These are phyloP conservation scores for Acheta domesticus DNA, from an alignment of 2,888 invertebrate species.

Conservation along the genomic window DNA sequence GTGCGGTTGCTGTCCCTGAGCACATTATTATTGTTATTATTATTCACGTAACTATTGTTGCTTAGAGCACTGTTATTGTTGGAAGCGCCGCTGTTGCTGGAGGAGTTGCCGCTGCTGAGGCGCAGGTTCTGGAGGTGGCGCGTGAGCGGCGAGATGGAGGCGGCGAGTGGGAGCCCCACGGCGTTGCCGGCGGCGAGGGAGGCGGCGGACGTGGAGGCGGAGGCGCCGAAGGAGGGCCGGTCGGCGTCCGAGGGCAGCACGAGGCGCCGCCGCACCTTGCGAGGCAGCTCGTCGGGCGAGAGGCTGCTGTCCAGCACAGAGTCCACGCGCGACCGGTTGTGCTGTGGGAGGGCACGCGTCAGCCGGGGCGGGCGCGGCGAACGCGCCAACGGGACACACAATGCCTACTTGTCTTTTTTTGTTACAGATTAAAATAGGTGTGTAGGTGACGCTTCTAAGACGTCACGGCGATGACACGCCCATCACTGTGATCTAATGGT, in stretches of 20 bases:
- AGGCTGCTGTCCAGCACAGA: neutral
- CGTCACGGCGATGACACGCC: too few relatives aligned
- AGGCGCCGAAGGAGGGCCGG: slow-evolving; percentile 33
- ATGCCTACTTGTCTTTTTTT: too few relatives aligned
- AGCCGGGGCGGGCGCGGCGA: too few relatives aligned
- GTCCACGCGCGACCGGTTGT: neutral
- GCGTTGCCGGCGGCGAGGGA: slow-evolving; percentile 48
- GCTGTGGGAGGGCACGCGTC: neutral
- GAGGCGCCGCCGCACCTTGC: neutral
- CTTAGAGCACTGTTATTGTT: too few relatives aligned
- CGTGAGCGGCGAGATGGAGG: slow-evolving; percentile 30
- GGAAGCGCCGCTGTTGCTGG: too few relatives aligned
- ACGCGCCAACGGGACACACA: too few relatives aligned
- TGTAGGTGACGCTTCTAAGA: too few relatives aligned
- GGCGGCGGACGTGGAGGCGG: slow-evolving; percentile 51
- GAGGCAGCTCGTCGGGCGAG: neutral
- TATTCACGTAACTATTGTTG: too few relatives aligned
- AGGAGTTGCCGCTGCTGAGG: slow-evolving; percentile 12
- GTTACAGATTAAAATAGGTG: too few relatives aligned
- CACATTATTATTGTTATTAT: too few relatives aligned
- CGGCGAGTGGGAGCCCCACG: neutral
- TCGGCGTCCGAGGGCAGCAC: neutral
- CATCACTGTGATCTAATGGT: too few relatives aligned
- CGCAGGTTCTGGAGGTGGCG: slow-evolving; percentile 29
- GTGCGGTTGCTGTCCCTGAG: too few relatives aligned